Base-by-base conservation (phyloP, 92 coral and sea anemone genomes). In the Parazoanthus atlanticus region DNA sequence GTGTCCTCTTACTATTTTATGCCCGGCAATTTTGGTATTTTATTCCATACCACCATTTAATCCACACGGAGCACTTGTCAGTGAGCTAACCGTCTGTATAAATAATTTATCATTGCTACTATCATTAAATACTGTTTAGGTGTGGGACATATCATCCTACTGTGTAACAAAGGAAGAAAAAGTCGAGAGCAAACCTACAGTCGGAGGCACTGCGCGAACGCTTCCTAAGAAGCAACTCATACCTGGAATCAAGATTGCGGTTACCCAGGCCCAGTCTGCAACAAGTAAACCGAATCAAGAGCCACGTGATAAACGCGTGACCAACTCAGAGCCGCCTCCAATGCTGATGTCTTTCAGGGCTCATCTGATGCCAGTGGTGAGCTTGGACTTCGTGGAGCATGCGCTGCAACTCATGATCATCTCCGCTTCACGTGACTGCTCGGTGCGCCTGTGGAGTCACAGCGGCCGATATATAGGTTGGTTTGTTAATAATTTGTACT, bases 381-480 rank as follows among this genome's bases (percentile, higher is more conserved):
- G 97, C 89, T 85, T 97, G 79, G 98, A 95, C 56, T 97, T 88
- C 79, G 97, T 97, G 12, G 91, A 89, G 31, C 81, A 86, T 36
- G 81, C 90, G 9, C 89, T 82, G 75, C 92, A 88, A 30, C 89
- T 88, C 30, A 75, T 97, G n/a, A 80, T 97, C 72, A 95, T 97
- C 70, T 88, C 95, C 6, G 97, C 96, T 1, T 97, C 99, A 49
- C 84, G 91, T 38, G 99, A 97, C 85, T 89, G 96, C 72, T 97
- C 99, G 58, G 95, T 93, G 2, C 94, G 99, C 31, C 93, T 97
- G 90, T 97, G 99, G 98, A 92, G 93, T 5, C 86, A 90, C 58
- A 64, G 79, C 12, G 98, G 98, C 40, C 93, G 91, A 85, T 96
- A 96, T 74, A 81, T 96, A 31, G 98, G 98, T 93, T 92, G 13